Conservation (phyloP, 2,797 vertebrate species). For the Babyrousa celebensis region DNA sequence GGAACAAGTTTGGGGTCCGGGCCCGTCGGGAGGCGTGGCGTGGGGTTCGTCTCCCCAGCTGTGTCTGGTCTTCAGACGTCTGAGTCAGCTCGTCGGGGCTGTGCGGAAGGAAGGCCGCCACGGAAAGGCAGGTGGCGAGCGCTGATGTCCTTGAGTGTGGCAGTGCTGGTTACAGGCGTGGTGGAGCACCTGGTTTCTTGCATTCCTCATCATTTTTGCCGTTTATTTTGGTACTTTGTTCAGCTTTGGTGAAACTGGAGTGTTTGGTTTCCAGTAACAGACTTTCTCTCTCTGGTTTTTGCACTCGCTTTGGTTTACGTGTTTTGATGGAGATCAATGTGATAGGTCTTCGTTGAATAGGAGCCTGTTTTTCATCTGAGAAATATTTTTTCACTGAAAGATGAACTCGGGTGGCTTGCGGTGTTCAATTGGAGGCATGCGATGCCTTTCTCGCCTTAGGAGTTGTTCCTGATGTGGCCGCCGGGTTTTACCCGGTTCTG, state of each 20-base stretch:
- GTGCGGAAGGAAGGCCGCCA: conserved; percentile 57
- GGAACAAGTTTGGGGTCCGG: conserved; percentile 24
- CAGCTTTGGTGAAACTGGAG: conserved; percentile 70
- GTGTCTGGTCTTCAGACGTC: conserved; percentile 74
- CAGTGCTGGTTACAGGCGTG: conserved; percentile 63
- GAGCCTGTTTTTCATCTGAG: conserved; percentile 66
- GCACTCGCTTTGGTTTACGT: conserved; percentile 69
- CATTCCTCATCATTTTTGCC: conserved; percentile 75
- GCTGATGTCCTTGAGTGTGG: conserved; percentile 71
- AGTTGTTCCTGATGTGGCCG: conserved; percentile 65
- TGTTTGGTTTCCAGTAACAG: conserved; percentile 62
- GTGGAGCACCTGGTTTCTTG: conserved; percentile 70
- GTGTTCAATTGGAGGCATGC: conserved; percentile 67
- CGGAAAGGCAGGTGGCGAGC: conserved; percentile 64
- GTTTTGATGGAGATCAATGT: conserved; percentile 72
- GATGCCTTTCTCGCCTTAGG: conserved; percentile 69
- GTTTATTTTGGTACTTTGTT: conserved; percentile 80
- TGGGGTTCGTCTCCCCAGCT: conserved; percentile 27
- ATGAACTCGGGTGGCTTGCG: conserved; percentile 69
- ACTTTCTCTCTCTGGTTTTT: conserved; percentile 67
- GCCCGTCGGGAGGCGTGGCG: neutral
- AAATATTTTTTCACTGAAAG: conserved; percentile 71
- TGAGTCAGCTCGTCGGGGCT: conserved; percentile 65
- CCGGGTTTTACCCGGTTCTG: conserved; percentile 74
- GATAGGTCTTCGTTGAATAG: conserved; percentile 66